Base-by-base conservation (phyloP, 2,797 vertebrate genomes). In the Geotrypetes seraphini region DNA sequence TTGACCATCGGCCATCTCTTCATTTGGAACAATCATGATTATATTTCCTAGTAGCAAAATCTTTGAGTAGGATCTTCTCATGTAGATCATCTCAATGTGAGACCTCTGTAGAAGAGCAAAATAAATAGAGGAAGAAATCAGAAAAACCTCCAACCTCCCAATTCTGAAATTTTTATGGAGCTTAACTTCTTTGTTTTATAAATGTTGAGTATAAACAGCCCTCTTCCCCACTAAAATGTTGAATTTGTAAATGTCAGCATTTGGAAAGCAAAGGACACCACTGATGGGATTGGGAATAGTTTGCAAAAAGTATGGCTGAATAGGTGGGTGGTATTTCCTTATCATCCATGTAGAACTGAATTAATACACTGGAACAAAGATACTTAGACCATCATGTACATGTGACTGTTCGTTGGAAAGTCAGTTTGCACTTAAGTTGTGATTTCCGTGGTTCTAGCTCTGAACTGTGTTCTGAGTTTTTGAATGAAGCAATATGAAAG, bases 401-500 rank as follows among this genome's bases (percentile, higher is more conserved):
- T 37, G 45, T 8, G 53, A 68, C 36, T 40, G 38, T 23, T 68
- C 69, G 72, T 75, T 71, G 71, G 70, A 81, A 75, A 66, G 48
- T 57, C 75, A 66, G 66, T 79, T 84, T 84, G 78, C 79, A 85
- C 81, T 78, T 78, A 68, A 56, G 43, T 40, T 69, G 37, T 33
- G 42, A 61, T 67, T 75, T 73, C 66, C 47, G 75, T 75, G 71
- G 24, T 60, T 60, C 19, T 60, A 36, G 43, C 51, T 56, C 16
- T 42, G 69, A 71, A 79, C 74, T 78, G 46, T 67, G 54, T 75
- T 78, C 71, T 77, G 74, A 69, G 77, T 74, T 76, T n/a, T 74
- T 78, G 73, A 83, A 81, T 63, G 78, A 86, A 86, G 81, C 83
- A 85, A 86, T 86, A 86, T 75, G 74, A 57, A 83, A 79, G 66